A percentile compares a stretch with the other conserved stretches of the same genome.
These are phyloP conservation scores for Panzeria rudis DNA, from an alignment of 2,888 invertebrate species.

Conservation along the genomic window DNA sequence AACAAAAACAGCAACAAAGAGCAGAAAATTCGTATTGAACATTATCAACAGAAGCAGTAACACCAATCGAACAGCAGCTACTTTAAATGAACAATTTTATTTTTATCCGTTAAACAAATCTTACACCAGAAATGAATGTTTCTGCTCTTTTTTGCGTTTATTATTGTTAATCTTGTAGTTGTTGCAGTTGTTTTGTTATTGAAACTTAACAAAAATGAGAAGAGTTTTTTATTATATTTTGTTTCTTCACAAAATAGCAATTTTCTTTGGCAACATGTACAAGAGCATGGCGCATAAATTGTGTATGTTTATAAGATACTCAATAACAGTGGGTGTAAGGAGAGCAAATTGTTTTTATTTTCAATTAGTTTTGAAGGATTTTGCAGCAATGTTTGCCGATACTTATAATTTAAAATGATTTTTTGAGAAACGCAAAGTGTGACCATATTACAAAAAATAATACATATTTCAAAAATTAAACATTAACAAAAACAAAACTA, in stretches of 20 bases:
- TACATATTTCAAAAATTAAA: too few species aligned
- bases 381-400: too few species aligned
- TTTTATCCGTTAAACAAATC: slow-evolving; percentile 82
- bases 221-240: slow-evolving; percentile 37
- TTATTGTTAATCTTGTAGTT: slow-evolving; percentile 71
- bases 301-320: slow-evolving; percentile 58
- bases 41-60: slow-evolving; percentile 81
- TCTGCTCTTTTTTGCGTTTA: slow-evolving; percentile 47
- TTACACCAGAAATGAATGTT: slow-evolving; percentile 80
- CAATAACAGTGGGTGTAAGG: slow-evolving; percentile 50
- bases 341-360: neutral
- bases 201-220: slow-evolving; percentile 57
- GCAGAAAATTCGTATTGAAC: slow-evolving; percentile 59
- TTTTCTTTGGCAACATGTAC: slow-evolving; percentile 63
- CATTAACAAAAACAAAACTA: too few species aligned
- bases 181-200: slow-evolving; percentile 51
- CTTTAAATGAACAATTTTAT: slow-evolving; percentile 82
- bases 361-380: too few species aligned
- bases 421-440: too few species aligned
- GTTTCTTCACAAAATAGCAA: slow-evolving; percentile 46
- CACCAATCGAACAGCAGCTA: slow-evolving; percentile 74
- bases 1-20: slow-evolving; percentile 25
- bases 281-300: slow-evolving; percentile 70
- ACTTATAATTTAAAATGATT: too few species aligned
- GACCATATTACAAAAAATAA: too few species aligned